Evolutionary conservation across 2,113 vertebrate genomes (phyloP).

Genomic region (Sylvietta virens): DNA sequence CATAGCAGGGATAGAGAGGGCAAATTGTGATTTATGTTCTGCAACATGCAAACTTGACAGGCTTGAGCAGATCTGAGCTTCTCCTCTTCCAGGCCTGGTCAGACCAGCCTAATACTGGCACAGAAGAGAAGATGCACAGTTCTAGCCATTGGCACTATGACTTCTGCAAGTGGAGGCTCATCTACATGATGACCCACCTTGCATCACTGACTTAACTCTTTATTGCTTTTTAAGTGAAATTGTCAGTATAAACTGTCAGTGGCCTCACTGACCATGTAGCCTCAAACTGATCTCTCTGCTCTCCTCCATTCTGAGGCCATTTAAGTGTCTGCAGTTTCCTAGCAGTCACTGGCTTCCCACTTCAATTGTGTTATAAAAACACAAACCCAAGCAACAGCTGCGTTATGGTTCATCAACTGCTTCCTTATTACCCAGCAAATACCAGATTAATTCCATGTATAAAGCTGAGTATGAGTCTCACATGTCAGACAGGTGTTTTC

Average conservation of each 20-base stretch:
- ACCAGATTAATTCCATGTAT: neutral
- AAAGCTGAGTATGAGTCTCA: neutral
- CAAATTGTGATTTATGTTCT: neutral
- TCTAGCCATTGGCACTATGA: neutral
- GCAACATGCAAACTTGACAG: accelerated
- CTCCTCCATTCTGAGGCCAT: neutral
- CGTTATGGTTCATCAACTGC: neutral
- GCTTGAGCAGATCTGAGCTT: neutral
- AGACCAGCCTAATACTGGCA: neutral
- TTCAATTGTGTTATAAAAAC: neutral
- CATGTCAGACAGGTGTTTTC: neutral
- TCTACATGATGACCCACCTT: accelerated
- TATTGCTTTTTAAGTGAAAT: neutral
- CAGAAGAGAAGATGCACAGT: neutral
- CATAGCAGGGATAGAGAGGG: neutral
- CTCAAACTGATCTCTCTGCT: neutral
- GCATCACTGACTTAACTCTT: neutral
- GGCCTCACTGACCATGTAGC: neutral
- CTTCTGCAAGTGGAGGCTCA: neutral
- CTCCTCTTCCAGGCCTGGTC: neutral
- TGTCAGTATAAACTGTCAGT: neutral
- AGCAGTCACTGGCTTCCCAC: accelerated
- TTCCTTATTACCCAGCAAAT: neutral
- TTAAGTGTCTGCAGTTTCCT: neutral
- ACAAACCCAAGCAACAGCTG: neutral